Evolutionary conservation across 2,888 invertebrate genomes (phyloP).

Genomic region (Acheta domesticus): DNA sequence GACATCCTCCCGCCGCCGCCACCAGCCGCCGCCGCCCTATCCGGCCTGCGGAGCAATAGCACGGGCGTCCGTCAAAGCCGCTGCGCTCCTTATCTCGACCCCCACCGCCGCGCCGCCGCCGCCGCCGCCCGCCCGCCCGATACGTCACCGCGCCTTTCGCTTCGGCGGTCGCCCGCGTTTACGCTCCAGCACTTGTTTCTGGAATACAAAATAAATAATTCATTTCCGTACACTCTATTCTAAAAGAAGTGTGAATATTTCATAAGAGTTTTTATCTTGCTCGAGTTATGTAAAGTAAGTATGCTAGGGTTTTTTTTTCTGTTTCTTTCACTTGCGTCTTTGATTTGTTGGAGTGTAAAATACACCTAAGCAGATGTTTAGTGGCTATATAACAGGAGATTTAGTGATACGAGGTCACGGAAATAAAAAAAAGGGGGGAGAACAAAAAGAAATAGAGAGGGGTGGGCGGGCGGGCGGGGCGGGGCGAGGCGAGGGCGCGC

Average conservation of each 20-base stretch:
- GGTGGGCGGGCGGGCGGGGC: background rate
- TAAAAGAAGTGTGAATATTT: background rate
- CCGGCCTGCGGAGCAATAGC: too few species aligned
- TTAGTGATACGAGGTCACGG: constrained; percentile 18
- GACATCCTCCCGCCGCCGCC: too few species aligned
- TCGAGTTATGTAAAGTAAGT: background rate
- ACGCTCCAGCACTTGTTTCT: too few species aligned
- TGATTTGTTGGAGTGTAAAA: constrained; percentile 7
- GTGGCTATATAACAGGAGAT: constrained; percentile 1
- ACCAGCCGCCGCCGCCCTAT: too few species aligned
- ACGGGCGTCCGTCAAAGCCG: too few species aligned
- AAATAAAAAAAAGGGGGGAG: background rate
- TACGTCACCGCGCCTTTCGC: too few species aligned
- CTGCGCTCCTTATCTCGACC: too few species aligned
- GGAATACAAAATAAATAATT: too few species aligned
- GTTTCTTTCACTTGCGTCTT: background rate
- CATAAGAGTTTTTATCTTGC: background rate
- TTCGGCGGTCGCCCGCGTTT: too few species aligned
- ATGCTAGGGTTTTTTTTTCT: background rate
- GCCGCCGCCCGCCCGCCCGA: too few species aligned
- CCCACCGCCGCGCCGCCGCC: too few species aligned
- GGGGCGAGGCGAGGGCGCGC: background rate
- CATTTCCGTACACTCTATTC: too few species aligned
- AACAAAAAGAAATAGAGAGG: constrained; percentile 11
- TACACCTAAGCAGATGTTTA: constrained; percentile 18